phyloP scores from a whole-genome alignment of 2,888 invertebrate genomes.

The Drosophila siamana region DNA sequence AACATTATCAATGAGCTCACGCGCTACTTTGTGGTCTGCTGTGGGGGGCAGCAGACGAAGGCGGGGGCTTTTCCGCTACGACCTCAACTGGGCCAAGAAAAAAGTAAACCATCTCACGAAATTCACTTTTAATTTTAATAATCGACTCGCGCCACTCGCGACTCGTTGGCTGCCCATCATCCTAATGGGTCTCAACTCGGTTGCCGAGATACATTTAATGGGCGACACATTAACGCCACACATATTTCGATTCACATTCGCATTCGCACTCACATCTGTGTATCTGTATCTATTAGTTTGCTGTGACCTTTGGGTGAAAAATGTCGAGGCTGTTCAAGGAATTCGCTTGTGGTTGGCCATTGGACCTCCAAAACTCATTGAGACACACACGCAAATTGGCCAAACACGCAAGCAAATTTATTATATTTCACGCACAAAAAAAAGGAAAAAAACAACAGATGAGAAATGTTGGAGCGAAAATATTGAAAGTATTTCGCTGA shows the following conservation, averaged over 20 bases:
- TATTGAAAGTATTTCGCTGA: neutral
- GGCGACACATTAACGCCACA: slow-evolving; percentile 53
- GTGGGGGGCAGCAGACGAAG: neutral
- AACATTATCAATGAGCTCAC: slow-evolving; percentile 62
- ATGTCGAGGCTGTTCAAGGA: slow-evolving; percentile 67
- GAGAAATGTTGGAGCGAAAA: slow-evolving; percentile 26
- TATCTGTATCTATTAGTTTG: neutral
- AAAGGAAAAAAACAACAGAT: slow-evolving; percentile 4
- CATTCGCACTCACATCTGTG: neutral
- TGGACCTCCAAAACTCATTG: slow-evolving; percentile 52
- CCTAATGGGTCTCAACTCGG: slow-evolving; percentile 41
- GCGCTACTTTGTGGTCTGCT: slow-evolving; percentile 42
- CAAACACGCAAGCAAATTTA: slow-evolving; percentile 63
- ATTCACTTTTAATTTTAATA: slow-evolving; percentile 77
- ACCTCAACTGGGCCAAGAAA: slow-evolving; percentile 30
- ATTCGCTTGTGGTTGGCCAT: slow-evolving; percentile 53
- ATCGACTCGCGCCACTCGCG: slow-evolving; percentile 48
- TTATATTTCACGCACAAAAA: slow-evolving; percentile 24
- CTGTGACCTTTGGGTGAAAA: slow-evolving; percentile 63
- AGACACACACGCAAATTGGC: slow-evolving; percentile 74
- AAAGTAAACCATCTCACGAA: slow-evolving; percentile 65
- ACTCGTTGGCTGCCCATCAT: slow-evolving; percentile 43
- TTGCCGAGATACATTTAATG: slow-evolving; percentile 56
- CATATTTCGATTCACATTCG: slow-evolving; percentile 32
- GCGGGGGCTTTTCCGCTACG: slow-evolving; percentile 34